A percentile compares a stretch with the other conserved stretches of the same genome.
phyloP scores from a whole-genome alignment of 2,797 vertebrate genomes.

The Neoniphon sammara region DNA sequence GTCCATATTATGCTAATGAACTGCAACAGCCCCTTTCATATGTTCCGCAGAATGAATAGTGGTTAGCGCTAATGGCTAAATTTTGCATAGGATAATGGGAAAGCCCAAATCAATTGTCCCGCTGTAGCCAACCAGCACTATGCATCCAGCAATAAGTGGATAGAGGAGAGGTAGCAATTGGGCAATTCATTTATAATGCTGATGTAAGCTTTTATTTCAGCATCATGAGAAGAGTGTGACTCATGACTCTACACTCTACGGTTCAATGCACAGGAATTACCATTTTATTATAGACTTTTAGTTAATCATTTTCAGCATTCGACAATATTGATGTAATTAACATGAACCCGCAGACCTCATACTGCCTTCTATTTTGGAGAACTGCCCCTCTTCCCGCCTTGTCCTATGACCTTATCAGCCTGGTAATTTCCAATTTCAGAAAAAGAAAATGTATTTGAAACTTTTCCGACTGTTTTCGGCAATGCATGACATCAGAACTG shows the following conservation, averaged over 20 bases:
- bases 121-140: constrained; percentile 36
- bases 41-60: constrained; percentile 71
- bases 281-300: constrained; percentile 34
- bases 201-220: constrained; percentile 37
- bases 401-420: not conserved
- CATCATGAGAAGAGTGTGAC: not conserved
- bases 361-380: not conserved
- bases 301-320: constrained; percentile 32
- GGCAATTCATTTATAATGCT: constrained; percentile 42
- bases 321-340: constrained; percentile 8
- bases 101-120: constrained; percentile 46
- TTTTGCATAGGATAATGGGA: constrained; percentile 67
- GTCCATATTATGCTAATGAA: constrained; percentile 74
- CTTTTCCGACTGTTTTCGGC: not conserved
- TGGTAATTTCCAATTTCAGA: not conserved
- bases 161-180: constrained; percentile 19
- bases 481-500: no score
- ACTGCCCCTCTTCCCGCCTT: not conserved
- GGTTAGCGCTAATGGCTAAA: constrained; percentile 67
- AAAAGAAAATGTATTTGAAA: not conserved
- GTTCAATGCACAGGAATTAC: constrained; percentile 33
- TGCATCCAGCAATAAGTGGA: constrained; percentile 49
- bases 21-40: constrained; percentile 71
- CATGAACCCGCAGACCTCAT: not conserved
- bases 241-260: constrained; percentile 20